phyloP scores from a whole-genome alignment of 2,888 invertebrate genomes.

The Acanthosepion esculentum region DNA sequence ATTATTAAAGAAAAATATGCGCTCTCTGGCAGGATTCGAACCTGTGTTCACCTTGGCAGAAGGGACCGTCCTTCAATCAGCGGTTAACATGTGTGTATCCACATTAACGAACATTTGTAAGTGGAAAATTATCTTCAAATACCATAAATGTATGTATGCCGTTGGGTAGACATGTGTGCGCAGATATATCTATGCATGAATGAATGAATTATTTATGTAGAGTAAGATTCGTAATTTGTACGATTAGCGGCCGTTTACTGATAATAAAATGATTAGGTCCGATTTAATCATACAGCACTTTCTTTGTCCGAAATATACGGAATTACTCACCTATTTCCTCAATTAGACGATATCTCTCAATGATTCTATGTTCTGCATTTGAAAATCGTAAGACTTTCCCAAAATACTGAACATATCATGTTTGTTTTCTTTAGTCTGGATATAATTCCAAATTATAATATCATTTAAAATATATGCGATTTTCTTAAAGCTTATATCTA shows the following conservation, averaged over 20 bases:
- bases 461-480: neutral
- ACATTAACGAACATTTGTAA: too few relatives aligned
- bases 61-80: too few relatives aligned
- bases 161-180: neutral
- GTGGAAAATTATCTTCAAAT: too few relatives aligned
- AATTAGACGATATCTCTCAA: neutral
- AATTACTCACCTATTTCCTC: neutral
- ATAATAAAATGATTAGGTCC: slow-evolving; percentile 8
- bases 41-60: too few relatives aligned
- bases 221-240: neutral
- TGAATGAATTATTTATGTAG: neutral
- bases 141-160: too few relatives aligned
- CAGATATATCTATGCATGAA: neutral
- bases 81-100: too few relatives aligned
- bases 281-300: neutral
- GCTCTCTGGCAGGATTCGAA: too few relatives aligned
- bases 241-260: neutral
- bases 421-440: neutral
- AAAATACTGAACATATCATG: neutral
- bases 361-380: slow-evolving; percentile 33
- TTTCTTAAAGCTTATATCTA: too few relatives aligned
- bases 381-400: neutral
- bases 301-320: neutral
- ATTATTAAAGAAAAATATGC: too few relatives aligned
- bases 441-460: neutral